Base-by-base conservation (phyloP, 2,888 invertebrate genomes). In the Coenonympha glycerion region DNA sequence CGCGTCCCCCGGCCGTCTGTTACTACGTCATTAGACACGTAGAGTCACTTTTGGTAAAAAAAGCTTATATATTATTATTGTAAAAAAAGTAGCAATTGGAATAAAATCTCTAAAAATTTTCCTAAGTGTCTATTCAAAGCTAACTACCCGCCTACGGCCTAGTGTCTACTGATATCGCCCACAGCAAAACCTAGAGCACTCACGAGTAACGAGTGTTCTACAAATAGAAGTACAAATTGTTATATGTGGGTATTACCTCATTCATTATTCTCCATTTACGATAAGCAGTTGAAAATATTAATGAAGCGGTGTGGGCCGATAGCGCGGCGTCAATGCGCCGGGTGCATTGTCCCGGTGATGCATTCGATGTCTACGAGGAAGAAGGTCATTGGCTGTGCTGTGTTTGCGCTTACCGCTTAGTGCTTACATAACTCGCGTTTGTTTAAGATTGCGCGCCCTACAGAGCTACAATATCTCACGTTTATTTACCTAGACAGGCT, bases 281-380 rank as follows among this genome's bases (percentile, higher is more conserved):
- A 78, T 80, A 76, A 73, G 60, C 56, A 62, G 54, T 59, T 66
- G 55, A 58, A 63, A 64, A 72, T 74, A 75, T 77, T 73, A 75
- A 74, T 67, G 68, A 74, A 68, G 70, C 68, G 75, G 79, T 80
- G 81, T 79, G 81, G 79, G 75, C 76, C 53, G 82, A 81, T 82
- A 80, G 69, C 64, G 62, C 60, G 63, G 64, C 71, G 76, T 70
- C 71, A 71, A 69, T 71, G 74, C 72, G 68, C 71, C 64, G 75
- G 62, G 85, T 77, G 80, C 83, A 79, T 79, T 73, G 83, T 69
- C 74, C 81, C 74, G 67, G 74, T 78, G 79, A 77, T 79, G 82
- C 79, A 82, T 79, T 82, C 78, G 78, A 60, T 75, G 71, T 76
- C 73, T 76, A 71, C 64, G 63, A 68, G 54, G 56, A 68, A 65